Evolutionary conservation across 2,888 invertebrate species (phyloP).

Genomic region (Cremastinae sp.): DNA sequence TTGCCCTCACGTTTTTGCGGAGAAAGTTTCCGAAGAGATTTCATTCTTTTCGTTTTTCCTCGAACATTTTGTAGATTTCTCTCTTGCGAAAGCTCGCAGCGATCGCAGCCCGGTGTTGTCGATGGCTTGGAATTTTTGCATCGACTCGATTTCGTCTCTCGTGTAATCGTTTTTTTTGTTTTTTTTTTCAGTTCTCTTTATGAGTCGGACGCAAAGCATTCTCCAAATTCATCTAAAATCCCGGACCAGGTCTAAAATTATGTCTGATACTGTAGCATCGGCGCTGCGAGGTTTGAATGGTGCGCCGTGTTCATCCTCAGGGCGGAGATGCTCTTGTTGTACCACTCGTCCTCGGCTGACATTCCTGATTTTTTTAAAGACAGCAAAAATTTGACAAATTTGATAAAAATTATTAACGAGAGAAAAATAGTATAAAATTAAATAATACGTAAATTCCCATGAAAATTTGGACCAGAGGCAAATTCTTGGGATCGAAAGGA

Average conservation of each 20-base stretch:
- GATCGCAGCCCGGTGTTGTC: constrained; percentile 30
- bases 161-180: not conserved
- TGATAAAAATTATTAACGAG: constrained; percentile 19
- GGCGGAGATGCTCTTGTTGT: constrained; percentile 98
- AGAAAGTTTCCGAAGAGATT: no score
- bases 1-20: not conserved
- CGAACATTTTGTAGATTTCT: constrained; percentile 18
- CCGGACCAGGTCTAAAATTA: constrained; percentile 83
- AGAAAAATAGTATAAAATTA: no score
- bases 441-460: no score
- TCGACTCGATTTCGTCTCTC: constrained; percentile 7
- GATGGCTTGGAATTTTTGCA: constrained; percentile 36
- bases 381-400: constrained; percentile 2
- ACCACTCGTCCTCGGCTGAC: constrained; percentile 98
- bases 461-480: no score
- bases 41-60: not conserved
- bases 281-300: constrained; percentile 96
- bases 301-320: constrained; percentile 98
- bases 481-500: no score
- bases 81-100: not conserved
- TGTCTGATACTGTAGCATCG: constrained; percentile 99
- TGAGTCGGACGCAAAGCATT: constrained; percentile 44
- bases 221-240: constrained; percentile 57
- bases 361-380: constrained; percentile 84
- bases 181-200: constrained; percentile 30